Conservation (phyloP, 2,888 invertebrate species). For the Macropis europaea region DNA sequence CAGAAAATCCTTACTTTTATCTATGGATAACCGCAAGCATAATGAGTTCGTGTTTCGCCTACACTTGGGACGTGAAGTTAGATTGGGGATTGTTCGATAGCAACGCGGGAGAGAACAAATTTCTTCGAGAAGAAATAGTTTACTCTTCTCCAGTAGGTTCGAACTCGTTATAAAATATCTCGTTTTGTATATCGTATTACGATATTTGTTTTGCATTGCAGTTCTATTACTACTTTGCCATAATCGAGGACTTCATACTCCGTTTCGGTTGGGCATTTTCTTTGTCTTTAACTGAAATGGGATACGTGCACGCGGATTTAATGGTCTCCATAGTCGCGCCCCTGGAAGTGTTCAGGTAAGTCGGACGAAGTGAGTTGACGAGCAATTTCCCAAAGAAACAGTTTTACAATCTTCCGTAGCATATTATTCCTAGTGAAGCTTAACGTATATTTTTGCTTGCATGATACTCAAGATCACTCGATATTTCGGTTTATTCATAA, state of each 20-base stretch:
- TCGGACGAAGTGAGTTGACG: slow-evolving; percentile 7
- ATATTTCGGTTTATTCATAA: slow-evolving; percentile 20
- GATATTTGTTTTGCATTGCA: slow-evolving; percentile 77
- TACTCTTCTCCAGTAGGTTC: slow-evolving; percentile 92
- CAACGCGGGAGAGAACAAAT: slow-evolving; percentile 94
- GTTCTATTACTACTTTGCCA: slow-evolving; percentile 98
- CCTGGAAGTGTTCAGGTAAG: slow-evolving; percentile 92
- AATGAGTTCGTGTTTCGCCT: slow-evolving; percentile 95
- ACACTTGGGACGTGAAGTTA: slow-evolving; percentile 99
- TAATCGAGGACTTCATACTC: slow-evolving; percentile 95
- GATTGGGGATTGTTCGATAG: slow-evolving; percentile 98
- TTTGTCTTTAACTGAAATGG: slow-evolving; percentile 91
- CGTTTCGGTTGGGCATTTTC: slow-evolving; percentile 97
- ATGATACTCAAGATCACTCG: slow-evolving; percentile 26
- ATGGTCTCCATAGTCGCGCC: slow-evolving; percentile 92
- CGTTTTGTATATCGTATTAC: background rate
- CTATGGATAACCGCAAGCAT: slow-evolving; percentile 93
- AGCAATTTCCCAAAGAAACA: background rate
- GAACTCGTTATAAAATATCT: background rate
- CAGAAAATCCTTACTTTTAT: slow-evolving; percentile 91
- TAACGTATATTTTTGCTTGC: slow-evolving; percentile 26
- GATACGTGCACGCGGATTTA: slow-evolving; percentile 88
- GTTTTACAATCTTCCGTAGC: background rate
- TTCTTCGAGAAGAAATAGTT: slow-evolving; percentile 96
- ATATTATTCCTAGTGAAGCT: slow-evolving; percentile 22